Base-by-base conservation (phyloP, 2,888 invertebrate genomes). In the Nomada hirtipes region DNA sequence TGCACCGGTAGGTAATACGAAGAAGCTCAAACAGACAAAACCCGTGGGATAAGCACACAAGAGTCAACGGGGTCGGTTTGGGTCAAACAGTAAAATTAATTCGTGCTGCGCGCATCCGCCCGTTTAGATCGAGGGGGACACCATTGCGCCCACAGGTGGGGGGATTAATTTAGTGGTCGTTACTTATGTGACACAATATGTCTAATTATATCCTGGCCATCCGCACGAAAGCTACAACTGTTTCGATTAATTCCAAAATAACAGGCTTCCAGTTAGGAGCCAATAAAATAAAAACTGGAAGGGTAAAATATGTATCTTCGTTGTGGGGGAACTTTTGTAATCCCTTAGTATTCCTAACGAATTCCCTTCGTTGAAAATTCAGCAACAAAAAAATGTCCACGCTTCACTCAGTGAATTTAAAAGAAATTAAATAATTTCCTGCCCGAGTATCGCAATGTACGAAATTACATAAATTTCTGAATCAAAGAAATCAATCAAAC, bases 31-130 rank as follows among this genome's bases (percentile, higher is more conserved):
- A 87, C 81, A 81, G 76, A 75, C 75, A 64, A 79, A 71, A 76
- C 75, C 83, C 89, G 91, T 91, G 91, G 91, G 91, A 91, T 91
- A 91, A 85, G 89, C 82, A 91, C 83, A 91, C 91, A 90, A 87
- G 89, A 88, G 88, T 84, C 76, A 83, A 76, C 79, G 85, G 82
- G 81, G 78, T 86, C 74, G 79, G 65, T 23, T 44, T 53, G 77
- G 86, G 85, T 88, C 86, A 85, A 88, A 89, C 89, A 87, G 88
- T 82, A 73, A 89, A 90, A 90, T 90, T 89, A 90, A 91, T 90
- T 90, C 88, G 83, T 74, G 76, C 82, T 64, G 76, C 44, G 76
- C 78, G 76, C 71, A 82, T 86, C 80, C 82, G 86, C 63, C 61
- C 53, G 60, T 84, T 80, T 70, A 53, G 76, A 76, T 80, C 64